phyloP scores from a whole-genome alignment of 2,113 vertebrate genomes.

The Rynchops niger region DNA sequence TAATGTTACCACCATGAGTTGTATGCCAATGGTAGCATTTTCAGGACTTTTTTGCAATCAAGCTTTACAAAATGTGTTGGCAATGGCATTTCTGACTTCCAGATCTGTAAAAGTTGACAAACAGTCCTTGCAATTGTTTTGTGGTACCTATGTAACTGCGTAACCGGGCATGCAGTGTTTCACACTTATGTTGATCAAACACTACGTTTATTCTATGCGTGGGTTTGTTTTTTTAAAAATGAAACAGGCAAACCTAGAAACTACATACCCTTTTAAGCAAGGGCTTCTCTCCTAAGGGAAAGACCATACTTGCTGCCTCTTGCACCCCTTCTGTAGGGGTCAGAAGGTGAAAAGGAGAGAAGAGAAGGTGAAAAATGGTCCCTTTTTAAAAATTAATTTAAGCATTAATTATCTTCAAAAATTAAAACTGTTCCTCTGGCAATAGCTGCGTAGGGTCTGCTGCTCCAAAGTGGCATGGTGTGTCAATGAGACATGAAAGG shows the following conservation, averaged over 20 bases:
- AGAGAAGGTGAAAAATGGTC: neutral
- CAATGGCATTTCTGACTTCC: neutral
- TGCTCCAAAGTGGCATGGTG: neutral
- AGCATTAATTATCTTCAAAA: neutral
- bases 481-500: neutral
- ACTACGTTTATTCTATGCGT: neutral
- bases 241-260: neutral
- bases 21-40: neutral
- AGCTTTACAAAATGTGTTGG: neutral
- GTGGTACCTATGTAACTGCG: neutral
- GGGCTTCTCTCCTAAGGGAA: neutral
- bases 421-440: neutral
- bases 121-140: neutral
- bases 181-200: neutral
- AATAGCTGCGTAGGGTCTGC: neutral
- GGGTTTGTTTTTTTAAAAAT: neutral
- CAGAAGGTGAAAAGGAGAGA: neutral
- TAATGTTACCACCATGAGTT: neutral
- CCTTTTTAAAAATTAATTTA: neutral
- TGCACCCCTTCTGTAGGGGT: neutral
- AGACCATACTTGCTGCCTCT: neutral
- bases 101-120: neutral
- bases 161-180: neutral
- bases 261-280: neutral
- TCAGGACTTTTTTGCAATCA: neutral